phyloP scores from a whole-genome alignment of 2,888 invertebrate genomes.

The Caenorhabditis wallacei region DNA sequence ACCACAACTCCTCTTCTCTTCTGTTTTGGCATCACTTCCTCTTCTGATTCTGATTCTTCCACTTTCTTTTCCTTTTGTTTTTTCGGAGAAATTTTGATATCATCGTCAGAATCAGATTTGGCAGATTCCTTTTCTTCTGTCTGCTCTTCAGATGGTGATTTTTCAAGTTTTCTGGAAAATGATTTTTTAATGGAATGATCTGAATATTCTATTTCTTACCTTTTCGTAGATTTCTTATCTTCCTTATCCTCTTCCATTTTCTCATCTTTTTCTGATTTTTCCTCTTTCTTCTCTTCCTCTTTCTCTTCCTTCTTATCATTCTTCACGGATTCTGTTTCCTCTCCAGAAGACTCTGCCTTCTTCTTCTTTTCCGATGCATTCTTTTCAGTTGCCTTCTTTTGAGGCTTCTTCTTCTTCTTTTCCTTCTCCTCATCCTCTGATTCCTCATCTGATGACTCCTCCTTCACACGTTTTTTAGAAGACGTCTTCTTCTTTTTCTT shows the following conservation, averaged over 20 bases:
- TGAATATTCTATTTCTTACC: not conserved
- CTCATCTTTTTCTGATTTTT: not conserved
- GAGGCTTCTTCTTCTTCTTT: constrained; percentile 10
- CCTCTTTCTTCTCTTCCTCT: not conserved
- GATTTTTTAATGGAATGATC: not conserved
- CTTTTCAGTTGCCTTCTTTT: constrained; percentile 8
- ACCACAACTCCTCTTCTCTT: not conserved
- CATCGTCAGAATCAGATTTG: not conserved
- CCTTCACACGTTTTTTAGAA: not conserved
- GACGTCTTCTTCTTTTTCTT: not conserved
- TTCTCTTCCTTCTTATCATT: constrained; percentile 2
- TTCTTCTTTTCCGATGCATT: not conserved
- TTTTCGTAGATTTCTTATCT: not conserved
- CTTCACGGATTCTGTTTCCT: not conserved
- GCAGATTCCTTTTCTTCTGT: constrained; percentile 1
- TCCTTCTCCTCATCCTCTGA: constrained; percentile 15
- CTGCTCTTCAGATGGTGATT: constrained; percentile 12
- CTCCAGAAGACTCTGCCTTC: not conserved
- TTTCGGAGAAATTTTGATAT: not conserved
- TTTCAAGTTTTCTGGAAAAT: not conserved
- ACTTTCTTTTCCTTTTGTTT: not conserved
- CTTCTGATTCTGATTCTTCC: not conserved
- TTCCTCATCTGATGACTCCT: constrained; percentile 19
- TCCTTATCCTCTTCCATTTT: constrained; percentile 19
- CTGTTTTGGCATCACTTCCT: constrained; percentile 3